These are phyloP conservation scores for Alaudala cheleensis DNA, from an alignment of 2,113 vertebrate genomes.

Conservation along the genomic window DNA sequence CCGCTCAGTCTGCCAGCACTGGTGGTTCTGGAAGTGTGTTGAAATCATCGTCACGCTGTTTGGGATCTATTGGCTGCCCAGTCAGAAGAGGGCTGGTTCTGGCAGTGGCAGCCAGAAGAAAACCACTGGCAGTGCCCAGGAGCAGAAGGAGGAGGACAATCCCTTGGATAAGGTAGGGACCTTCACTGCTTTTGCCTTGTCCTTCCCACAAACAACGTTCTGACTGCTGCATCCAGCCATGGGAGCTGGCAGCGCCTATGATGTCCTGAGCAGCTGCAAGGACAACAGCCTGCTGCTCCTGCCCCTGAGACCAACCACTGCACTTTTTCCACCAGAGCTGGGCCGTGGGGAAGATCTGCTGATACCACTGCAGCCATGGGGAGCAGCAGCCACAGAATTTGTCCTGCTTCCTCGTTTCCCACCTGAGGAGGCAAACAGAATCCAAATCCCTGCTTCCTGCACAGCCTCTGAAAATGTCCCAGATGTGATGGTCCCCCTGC, in stretches of 20 bases:
- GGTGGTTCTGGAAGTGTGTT: background rate
- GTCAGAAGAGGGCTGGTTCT: background rate
- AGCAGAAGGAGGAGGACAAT: background rate
- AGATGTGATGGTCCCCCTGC: background rate
- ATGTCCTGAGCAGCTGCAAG: background rate
- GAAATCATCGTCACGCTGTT: background rate
- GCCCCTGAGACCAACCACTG: background rate
- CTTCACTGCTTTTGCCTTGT: background rate
- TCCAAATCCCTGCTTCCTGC: background rate
- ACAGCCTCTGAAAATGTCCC: background rate
- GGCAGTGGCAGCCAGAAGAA: background rate
- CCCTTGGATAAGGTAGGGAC: background rate
- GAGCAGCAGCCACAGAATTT: background rate
- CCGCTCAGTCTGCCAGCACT: background rate
- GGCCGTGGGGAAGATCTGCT: background rate
- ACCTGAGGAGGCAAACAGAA: background rate
- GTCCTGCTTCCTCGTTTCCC: background rate
- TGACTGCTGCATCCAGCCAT: background rate
- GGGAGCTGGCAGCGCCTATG: rapidly evolving
- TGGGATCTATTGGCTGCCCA: background rate
- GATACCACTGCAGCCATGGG: background rate
- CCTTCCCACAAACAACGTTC: background rate
- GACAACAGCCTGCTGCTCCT: background rate
- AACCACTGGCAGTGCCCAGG: background rate
- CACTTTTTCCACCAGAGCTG: background rate